Conservation (phyloP, 1,140 invertebrate species). For the Bombus turneri region DNA sequence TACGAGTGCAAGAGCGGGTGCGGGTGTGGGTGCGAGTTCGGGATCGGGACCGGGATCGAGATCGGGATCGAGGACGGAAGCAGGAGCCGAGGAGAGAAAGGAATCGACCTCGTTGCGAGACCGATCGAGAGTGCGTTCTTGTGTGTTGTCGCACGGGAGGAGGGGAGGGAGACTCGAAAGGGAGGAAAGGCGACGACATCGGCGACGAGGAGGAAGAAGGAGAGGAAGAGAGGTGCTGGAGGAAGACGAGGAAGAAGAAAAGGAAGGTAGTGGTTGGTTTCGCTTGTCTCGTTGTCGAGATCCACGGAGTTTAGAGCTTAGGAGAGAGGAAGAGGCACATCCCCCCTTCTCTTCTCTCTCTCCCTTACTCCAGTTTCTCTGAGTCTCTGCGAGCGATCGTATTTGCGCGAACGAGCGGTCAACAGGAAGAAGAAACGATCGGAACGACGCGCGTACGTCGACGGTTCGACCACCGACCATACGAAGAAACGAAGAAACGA, state of each 20-base stretch:
- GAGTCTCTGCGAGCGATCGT: constrained; percentile 12
- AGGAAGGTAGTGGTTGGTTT: constrained; percentile 46
- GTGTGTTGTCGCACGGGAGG: constrained; percentile 49
- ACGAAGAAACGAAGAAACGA: constrained; percentile 9
- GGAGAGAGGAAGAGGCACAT: constrained; percentile 36
- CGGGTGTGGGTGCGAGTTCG: background rate
- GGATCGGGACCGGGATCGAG: background rate
- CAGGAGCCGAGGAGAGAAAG: constrained; percentile 43
- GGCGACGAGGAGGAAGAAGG: constrained; percentile 57
- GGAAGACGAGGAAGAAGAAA: constrained; percentile 62
- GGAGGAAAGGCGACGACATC: constrained; percentile 64
- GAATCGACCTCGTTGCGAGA: constrained; percentile 53
- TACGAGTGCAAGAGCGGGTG: background rate
- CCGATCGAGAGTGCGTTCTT: constrained; percentile 55
- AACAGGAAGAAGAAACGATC: constrained; percentile 49
- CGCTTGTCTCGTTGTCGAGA: constrained; percentile 44
- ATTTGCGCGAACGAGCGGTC: constrained; percentile 39
- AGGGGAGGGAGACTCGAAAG: constrained; percentile 59
- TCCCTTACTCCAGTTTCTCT: constrained; percentile 30
- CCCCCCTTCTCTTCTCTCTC: constrained; percentile 28
- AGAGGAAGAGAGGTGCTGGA: constrained; percentile 56
- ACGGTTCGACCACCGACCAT: background rate
- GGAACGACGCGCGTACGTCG: constrained; percentile 12
- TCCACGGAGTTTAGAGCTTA: constrained; percentile 46
- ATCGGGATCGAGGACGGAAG: constrained; percentile 18